phyloP scores from a whole-genome alignment of 2,113 vertebrate genomes.

The Heterotilapia buettikoferi region DNA sequence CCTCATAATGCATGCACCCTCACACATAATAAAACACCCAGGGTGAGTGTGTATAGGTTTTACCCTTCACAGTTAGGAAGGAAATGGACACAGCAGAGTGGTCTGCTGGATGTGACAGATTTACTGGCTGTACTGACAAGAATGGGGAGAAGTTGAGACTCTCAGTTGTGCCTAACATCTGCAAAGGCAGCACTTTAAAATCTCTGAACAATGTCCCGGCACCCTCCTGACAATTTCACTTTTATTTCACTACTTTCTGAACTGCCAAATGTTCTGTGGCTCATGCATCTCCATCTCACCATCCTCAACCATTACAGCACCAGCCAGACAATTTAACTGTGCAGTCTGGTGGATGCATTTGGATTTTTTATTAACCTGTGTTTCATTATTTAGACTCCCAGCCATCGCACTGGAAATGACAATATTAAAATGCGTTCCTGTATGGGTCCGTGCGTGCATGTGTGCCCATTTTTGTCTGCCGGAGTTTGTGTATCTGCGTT shows the following conservation, averaged over 20 bases:
- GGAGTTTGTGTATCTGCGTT: slow-evolving; percentile 4
- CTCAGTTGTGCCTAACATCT: slow-evolving; percentile 16
- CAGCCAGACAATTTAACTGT: neutral
- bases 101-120: slow-evolving; percentile 37
- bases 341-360: neutral
- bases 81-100: slow-evolving; percentile 41
- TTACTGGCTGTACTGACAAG: slow-evolving; percentile 40
- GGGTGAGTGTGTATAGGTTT: slow-evolving; percentile 34
- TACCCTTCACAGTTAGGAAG: neutral
- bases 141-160: neutral
- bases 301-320: neutral
- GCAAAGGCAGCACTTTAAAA: slow-evolving; percentile 19
- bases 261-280: slow-evolving; percentile 24
- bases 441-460: neutral
- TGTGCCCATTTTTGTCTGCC: neutral
- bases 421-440: neutral
- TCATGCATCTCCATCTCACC: neutral
- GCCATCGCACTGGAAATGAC: neutral
- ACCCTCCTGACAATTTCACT: slow-evolving; percentile 9
- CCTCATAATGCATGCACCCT: slow-evolving; percentile 2
- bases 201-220: neutral
- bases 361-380: neutral
- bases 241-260: slow-evolving; percentile 11
- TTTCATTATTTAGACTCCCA: neutral
- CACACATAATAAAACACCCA: slow-evolving; percentile 42